Evolutionary conservation across 2,888 invertebrate genomes (phyloP).

Genomic region (Napeogenes inachia): DNA sequence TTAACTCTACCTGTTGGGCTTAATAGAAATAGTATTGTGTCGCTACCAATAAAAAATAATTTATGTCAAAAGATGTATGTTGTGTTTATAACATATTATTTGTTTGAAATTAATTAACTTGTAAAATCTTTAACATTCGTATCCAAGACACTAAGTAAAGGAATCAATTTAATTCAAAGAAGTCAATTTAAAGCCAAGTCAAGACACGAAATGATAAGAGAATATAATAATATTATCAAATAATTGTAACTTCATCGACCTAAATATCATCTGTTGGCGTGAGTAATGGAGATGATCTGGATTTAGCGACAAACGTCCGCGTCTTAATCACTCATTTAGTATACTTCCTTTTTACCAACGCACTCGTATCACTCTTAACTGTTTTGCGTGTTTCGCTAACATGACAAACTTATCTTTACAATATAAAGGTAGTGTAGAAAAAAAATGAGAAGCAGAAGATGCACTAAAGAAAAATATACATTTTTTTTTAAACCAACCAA

Average conservation of each 20-base stretch:
- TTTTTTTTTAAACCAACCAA: neutral
- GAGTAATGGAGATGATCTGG: conserved; percentile 1
- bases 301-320: conserved; percentile 25
- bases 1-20: conserved; percentile 27
- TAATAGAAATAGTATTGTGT: conserved; percentile 15
- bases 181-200: too few species aligned
- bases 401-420: too few species aligned
- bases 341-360: conserved; percentile 73
- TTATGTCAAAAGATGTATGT: too few species aligned
- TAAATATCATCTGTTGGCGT: neutral
- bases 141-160: too few species aligned
- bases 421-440: too few species aligned
- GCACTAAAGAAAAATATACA: neutral
- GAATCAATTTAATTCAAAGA: too few species aligned
- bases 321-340: conserved; percentile 69
- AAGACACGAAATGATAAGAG: too few species aligned
- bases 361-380: conserved; percentile 53
- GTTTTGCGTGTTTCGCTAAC: conserved; percentile 39
- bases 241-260: neutral
- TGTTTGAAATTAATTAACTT: too few species aligned
- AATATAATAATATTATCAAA: neutral
- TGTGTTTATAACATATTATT: too few species aligned
- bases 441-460: too few species aligned
- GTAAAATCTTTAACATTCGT: too few species aligned
- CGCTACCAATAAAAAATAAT: neutral